phyloP scores from a whole-genome alignment of 1,140 invertebrate genomes.

The Wasmannia auropunctata region DNA sequence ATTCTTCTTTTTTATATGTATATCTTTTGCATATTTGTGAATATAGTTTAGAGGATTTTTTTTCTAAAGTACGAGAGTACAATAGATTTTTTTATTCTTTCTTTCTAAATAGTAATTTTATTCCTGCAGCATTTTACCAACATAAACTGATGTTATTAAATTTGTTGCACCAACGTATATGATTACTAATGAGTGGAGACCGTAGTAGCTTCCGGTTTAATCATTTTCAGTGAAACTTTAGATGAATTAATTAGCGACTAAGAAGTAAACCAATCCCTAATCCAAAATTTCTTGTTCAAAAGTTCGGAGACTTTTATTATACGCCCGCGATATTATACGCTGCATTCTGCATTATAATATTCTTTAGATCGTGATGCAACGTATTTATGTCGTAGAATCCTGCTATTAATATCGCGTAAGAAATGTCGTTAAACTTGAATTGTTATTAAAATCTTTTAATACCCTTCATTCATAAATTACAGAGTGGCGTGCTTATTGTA shows the following conservation, averaged over 20 bases:
- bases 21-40: not conserved
- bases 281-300: not conserved
- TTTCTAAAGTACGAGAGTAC: not conserved
- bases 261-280: not conserved
- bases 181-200: conserved; percentile 25
- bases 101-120: not conserved
- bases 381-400: not conserved
- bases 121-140: not conserved
- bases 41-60: not conserved
- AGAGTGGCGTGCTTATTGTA: not conserved
- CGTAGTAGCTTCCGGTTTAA: not conserved
- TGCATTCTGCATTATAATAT: not conserved
- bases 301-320: not conserved
- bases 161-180: not conserved
- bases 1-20: not conserved
- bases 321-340: not conserved
- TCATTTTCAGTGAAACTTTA: conserved; percentile 37
- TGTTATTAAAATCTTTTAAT: not conserved
- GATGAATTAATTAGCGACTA: conserved; percentile 3
- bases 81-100: not conserved
- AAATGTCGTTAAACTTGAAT: not conserved
- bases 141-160: not conserved
- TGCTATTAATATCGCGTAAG: not conserved
- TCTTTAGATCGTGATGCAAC: not conserved
- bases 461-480: not conserved